Evolutionary conservation across 2,113 vertebrate genomes (phyloP).

Genomic region (Gavia stellata): DNA sequence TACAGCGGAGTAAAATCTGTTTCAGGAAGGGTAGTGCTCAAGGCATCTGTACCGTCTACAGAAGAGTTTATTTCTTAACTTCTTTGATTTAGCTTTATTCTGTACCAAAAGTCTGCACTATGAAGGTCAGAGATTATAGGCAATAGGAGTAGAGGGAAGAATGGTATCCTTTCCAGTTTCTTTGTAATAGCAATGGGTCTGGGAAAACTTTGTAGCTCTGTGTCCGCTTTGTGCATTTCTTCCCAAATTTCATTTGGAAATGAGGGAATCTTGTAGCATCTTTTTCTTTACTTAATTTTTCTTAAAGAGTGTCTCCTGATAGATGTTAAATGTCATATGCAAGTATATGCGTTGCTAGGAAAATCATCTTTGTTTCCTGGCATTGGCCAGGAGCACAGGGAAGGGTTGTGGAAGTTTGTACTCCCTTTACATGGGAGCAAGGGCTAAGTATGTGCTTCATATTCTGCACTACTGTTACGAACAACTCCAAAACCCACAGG

Average conservation of each 20-base stretch:
- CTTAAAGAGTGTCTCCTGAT: rapidly evolving
- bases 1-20: not conserved
- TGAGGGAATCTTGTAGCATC: no score
- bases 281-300: not conserved
- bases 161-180: not conserved
- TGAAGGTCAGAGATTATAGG: not conserved
- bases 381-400: not conserved
- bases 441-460: not conserved
- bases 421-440: not conserved
- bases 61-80: not conserved
- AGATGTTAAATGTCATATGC: not conserved
- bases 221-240: rapidly evolving
- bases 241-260: not conserved
- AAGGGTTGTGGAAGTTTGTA: not conserved
- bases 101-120: not conserved
- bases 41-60: not conserved
- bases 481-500: not conserved
- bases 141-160: rapidly evolving
- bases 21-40: not conserved
- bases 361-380: not conserved
- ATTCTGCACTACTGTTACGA: not conserved
- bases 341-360: not conserved
- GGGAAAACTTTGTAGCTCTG: not conserved
- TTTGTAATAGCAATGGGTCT: not conserved
- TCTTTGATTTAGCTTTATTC: not conserved